Percentiles rank a stretch among this genome's conserved stretches.
These are phyloP conservation scores for Himalopsyche japonica DNA, from an alignment of 2,888 invertebrate species.

Conservation along the genomic window DNA sequence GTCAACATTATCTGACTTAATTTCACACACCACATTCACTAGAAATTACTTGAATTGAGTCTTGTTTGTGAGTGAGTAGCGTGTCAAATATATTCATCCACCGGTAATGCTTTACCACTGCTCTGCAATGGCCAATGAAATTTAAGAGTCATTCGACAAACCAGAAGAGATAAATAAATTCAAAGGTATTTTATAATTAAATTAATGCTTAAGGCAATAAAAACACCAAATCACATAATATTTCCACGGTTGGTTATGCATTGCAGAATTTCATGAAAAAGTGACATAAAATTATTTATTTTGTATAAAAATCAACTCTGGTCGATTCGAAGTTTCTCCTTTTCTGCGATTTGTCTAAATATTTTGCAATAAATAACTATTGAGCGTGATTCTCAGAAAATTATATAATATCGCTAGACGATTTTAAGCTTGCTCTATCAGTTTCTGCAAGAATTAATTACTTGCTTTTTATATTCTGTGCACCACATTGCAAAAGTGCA, in stretches of 20 bases:
- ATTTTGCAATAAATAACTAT: neutral
- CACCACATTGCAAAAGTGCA: too few species aligned
- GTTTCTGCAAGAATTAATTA: too few species aligned
- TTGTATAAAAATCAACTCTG: neutral
- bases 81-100: neutral
- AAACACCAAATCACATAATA: neutral
- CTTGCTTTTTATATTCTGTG: too few species aligned
- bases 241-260: neutral
- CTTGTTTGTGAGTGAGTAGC: neutral
- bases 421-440: too few species aligned
- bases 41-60: too few species aligned
- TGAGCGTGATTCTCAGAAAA: too few species aligned
- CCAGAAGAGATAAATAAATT: neutral
- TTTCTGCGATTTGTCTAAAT: neutral
- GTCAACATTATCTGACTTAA: too few species aligned
- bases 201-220: neutral
- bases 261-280: neutral
- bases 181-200: neutral
- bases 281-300: neutral
- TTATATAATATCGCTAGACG: too few species aligned
- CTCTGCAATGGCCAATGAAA: neutral
- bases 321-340: neutral
- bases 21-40: too few species aligned
- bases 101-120: neutral
- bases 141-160: neutral